Conservation (phyloP, 2,888 invertebrate genomes). For the Amiota mariae region DNA sequence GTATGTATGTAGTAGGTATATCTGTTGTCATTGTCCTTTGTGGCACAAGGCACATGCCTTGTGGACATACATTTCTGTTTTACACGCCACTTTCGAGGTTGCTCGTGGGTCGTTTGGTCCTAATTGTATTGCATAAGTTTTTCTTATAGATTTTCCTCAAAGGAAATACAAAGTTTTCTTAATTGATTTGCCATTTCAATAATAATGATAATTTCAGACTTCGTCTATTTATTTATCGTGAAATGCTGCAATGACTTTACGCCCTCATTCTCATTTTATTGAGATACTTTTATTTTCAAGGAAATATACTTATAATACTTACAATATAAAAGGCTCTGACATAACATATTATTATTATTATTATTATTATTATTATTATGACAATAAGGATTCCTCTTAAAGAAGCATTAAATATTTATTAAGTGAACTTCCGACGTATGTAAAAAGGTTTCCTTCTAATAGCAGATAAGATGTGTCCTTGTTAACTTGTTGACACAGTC, state of each 20-base stretch:
- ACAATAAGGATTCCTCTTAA: conserved; percentile 44
- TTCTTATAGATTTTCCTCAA: too few species aligned
- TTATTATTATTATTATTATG: not conserved
- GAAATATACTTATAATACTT: not conserved
- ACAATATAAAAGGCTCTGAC: not conserved
- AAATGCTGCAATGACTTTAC: not conserved
- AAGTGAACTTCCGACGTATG: conserved; percentile 34
- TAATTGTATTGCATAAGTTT: not conserved
- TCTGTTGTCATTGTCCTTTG: not conserved
- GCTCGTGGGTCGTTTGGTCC: not conserved
- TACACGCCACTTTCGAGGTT: not conserved
- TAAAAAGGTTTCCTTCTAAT: conserved; percentile 41
- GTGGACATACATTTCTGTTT: not conserved
- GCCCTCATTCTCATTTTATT: conserved; percentile 3
- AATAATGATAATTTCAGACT: too few species aligned
- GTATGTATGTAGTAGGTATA: too few species aligned
- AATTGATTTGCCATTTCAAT: conserved; percentile 14
- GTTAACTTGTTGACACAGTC: too few species aligned
- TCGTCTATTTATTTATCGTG: not conserved
- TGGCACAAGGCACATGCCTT: not conserved
- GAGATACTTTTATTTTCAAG: not conserved
- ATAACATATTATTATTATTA: not conserved
- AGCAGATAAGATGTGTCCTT: too few species aligned
- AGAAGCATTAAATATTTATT: conserved; percentile 62
- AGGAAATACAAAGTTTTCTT: not conserved